Base-by-base conservation (phyloP, 2,113 vertebrate genomes). In the Ptilonorhynchus violaceus region DNA sequence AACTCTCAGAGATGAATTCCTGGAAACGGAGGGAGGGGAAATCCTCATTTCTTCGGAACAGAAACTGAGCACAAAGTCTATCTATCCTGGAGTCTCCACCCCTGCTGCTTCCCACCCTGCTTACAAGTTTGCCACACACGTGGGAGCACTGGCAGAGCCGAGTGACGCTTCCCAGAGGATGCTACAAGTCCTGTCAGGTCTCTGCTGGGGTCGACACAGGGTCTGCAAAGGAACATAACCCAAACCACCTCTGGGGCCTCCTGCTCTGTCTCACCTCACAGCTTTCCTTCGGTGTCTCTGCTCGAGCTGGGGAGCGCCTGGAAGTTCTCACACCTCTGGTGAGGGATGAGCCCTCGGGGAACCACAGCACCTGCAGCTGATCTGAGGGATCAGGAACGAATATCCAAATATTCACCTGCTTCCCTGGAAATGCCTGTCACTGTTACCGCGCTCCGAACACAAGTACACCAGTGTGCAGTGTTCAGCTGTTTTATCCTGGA, bases 341-440 rank as follows among this genome's bases (percentile, higher is more conserved):
- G 31, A 41, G 11, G 33, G 50, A 76, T 21, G 66, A 89, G 37
- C 37, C 28, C 47, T 15, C 5, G 1, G 50, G 82, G 37, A 49
- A 35, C 13, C 0, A 3, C 39, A 39, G 77, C 59, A 56, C 55
- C 46, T 77, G 49, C 46, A 16, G 64, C 6, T 16, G 23, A n/a
- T 35, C 52, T 22, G 46, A 77, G 60, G 0, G 5, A 75, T 19
- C 50, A 33, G 64, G 53, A 77, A n/a, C 77, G 68, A 73, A 59
- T 3, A 70, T 4, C 47, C 1, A 0, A 66, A 70, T 17, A 13
- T 19, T 28, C 50, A 11, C 1, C 0, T 0, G 1, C 21, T 21
- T 46, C 25, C n/a, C 55, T 30, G 53, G 80, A 67, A 53, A 27
- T 0, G 13, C 13, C 0, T 7, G 33, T n/a, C 78, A 3, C 39